Conservation (phyloP, 2,888 invertebrate species). For the Hydraecia micacea region DNA sequence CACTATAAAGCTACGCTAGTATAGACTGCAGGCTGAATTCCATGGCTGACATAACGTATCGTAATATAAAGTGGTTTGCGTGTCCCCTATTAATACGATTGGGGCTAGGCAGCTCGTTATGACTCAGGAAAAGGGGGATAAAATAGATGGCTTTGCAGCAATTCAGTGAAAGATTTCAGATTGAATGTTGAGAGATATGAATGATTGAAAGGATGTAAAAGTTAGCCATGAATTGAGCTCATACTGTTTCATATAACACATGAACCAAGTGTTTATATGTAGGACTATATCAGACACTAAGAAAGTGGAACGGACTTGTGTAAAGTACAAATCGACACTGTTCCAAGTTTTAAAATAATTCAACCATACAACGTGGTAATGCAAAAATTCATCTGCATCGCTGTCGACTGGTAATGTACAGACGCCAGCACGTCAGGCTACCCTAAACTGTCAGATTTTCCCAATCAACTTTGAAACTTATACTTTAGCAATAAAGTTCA, state of each 20-base stretch:
- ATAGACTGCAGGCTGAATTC: slow-evolving; percentile 20
- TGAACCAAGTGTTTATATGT: background rate
- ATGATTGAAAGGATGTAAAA: background rate
- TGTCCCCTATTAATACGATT: slow-evolving; percentile 20
- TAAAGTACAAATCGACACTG: too few species aligned
- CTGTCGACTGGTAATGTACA: too few species aligned
- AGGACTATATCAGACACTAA: background rate
- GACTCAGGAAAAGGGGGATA: slow-evolving; percentile 24
- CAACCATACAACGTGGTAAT: too few species aligned
- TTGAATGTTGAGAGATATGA: slow-evolving; percentile 4
- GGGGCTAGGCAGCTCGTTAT: slow-evolving; percentile 36
- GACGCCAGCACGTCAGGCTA: too few species aligned
- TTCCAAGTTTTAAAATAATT: background rate
- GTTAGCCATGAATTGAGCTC: background rate
- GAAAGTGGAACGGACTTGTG: background rate
- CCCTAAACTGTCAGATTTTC: too few species aligned
- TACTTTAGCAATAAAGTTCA: too few species aligned
- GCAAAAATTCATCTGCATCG: too few species aligned
- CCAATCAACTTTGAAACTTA: too few species aligned
- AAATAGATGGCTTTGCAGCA: slow-evolving; percentile 19
- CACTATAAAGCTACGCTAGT: background rate
- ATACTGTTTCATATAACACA: background rate
- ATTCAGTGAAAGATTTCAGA: slow-evolving; percentile 16
- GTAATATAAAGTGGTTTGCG: slow-evolving; percentile 41
- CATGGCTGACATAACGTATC: background rate